Evolutionary conservation across 2,888 invertebrate genomes (phyloP).

Genomic region (Panzeria rudis): DNA sequence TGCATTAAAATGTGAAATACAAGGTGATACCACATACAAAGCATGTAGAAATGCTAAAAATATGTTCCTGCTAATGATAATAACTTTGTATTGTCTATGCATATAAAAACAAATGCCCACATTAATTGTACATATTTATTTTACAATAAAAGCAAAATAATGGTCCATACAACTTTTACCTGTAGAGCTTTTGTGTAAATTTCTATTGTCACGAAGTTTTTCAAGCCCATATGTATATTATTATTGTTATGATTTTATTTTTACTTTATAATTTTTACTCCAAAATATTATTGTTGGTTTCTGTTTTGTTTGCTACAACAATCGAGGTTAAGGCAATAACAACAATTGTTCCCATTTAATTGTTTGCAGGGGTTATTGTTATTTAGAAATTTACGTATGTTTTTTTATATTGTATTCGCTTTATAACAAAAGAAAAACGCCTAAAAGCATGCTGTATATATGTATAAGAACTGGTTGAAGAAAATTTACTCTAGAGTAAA

Average conservation of each 20-base stretch:
- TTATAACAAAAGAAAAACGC: conserved; percentile 23
- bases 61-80: neutral
- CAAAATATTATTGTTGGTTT: conserved; percentile 46
- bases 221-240: neutral
- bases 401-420: neutral
- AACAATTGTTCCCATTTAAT: conserved; percentile 60
- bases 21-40: neutral
- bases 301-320: conserved; percentile 44
- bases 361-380: conserved; percentile 38
- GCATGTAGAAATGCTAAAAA: neutral
- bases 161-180: neutral
- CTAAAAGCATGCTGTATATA: conserved; percentile 60
- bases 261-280: conserved; percentile 8
- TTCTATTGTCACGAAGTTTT: conserved; percentile 54
- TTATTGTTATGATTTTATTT: conserved; percentile 12
- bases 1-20: neutral
- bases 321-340: conserved; percentile 71
- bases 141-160: conserved; percentile 25
- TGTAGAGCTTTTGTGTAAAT: conserved; percentile 25
- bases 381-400: conserved; percentile 2
- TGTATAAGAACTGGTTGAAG: conserved; percentile 1
- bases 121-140: conserved; percentile 8
- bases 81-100: neutral
- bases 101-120: neutral
- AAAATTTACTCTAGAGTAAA: conserved; percentile 16